Conservation (phyloP, 2,888 invertebrate genomes). For the Ellobium chinense region DNA sequence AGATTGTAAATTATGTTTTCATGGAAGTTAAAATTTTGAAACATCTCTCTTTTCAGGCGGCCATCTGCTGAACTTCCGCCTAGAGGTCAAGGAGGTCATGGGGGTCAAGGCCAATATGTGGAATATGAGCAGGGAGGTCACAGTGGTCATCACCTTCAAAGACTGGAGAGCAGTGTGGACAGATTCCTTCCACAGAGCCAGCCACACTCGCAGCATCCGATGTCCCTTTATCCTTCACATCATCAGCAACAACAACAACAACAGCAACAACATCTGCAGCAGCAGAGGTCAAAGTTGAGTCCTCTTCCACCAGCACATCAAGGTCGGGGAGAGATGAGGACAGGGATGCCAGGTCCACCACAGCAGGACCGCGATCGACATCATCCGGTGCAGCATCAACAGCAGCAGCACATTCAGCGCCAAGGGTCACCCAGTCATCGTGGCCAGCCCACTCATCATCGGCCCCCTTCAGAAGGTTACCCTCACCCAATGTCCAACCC, state of each 20-base stretch:
- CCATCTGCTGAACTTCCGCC: background rate
- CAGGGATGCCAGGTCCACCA: background rate
- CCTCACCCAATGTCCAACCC: background rate
- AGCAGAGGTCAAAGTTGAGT: slow-evolving; percentile 13
- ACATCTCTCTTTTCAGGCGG: slow-evolving; percentile 15
- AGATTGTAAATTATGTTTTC: no score
- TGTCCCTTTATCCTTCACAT: background rate
- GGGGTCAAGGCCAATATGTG: background rate
- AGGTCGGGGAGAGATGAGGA: background rate
- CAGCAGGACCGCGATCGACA: background rate
- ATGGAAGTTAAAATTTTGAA: no score
- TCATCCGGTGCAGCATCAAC: background rate
- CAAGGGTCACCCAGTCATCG: background rate
- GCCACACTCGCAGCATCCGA: background rate
- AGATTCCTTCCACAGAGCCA: slow-evolving; percentile 19
- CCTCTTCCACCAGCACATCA: background rate
- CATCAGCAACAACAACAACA: slow-evolving; percentile 23
- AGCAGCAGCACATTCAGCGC: slow-evolving; percentile 1
- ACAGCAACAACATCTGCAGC: slow-evolving; percentile 10
- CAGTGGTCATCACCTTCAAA: slow-evolving; percentile 56
- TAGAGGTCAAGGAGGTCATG: background rate
- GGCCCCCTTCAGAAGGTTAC: background rate
- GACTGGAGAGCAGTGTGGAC: slow-evolving; percentile 67
- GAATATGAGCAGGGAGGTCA: slow-evolving; percentile 25
- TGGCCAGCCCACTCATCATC: background rate